These are phyloP conservation scores for Drosophila neoperkinsi DNA, from an alignment of 2,888 invertebrate genomes.

Conservation along the genomic window DNA sequence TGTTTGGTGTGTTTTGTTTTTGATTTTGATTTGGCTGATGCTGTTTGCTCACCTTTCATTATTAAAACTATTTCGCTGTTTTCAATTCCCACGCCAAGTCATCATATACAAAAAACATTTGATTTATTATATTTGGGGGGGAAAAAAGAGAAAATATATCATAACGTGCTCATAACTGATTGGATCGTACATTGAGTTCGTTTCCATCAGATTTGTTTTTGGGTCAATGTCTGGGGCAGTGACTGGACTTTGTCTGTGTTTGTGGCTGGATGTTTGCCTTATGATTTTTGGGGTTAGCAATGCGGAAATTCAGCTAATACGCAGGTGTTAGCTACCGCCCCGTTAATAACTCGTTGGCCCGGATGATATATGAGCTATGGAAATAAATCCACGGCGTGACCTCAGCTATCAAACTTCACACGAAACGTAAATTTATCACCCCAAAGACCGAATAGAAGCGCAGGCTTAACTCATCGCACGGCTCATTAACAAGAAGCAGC, in stretches of 20 bases:
- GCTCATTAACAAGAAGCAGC: slow-evolving; percentile 80
- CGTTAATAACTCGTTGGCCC: slow-evolving; percentile 63
- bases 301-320: slow-evolving; percentile 76
- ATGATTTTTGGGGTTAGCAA: slow-evolving; percentile 44
- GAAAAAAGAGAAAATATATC: slow-evolving; percentile 64
- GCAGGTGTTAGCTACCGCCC: slow-evolving; percentile 77
- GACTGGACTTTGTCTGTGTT: slow-evolving; percentile 40
- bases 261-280: slow-evolving; percentile 10
- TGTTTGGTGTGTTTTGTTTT: slow-evolving; percentile 52
- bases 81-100: slow-evolving; percentile 77
- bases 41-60: slow-evolving; percentile 57
- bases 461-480: slow-evolving; percentile 58
- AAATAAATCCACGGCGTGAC: slow-evolving; percentile 77
- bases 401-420: slow-evolving; percentile 79
- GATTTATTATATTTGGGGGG: slow-evolving; percentile 51
- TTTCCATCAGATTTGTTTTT: slow-evolving; percentile 39
- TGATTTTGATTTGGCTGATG: slow-evolving; percentile 29
- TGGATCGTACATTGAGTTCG: slow-evolving; percentile 51
- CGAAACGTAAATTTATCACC: slow-evolving; percentile 68
- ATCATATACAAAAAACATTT: slow-evolving; percentile 54
- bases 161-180: slow-evolving; percentile 58
- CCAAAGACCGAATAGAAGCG: slow-evolving; percentile 33
- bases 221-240: slow-evolving; percentile 63
- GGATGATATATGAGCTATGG: slow-evolving; percentile 74
- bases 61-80: slow-evolving; percentile 72